Percentiles rank a stretch among this genome's conserved stretches.
These are phyloP conservation scores for Oeneis ivallda DNA, from an alignment of 2,888 invertebrate genomes.

Conservation along the genomic window DNA sequence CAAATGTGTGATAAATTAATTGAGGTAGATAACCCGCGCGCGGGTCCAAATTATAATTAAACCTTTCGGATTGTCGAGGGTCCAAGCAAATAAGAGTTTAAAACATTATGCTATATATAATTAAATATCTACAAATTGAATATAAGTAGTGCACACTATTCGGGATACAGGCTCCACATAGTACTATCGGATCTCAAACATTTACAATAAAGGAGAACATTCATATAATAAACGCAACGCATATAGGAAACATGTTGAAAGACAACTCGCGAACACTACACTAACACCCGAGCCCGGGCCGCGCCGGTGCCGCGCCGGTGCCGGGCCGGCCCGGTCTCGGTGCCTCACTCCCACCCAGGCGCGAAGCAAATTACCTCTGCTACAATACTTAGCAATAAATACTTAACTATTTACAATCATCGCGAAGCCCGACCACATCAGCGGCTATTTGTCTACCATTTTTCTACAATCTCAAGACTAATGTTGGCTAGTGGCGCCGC, in stretches of 20 bases:
- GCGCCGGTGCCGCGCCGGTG: constrained; percentile 20
- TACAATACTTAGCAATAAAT: constrained; percentile 71
- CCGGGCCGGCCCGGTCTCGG: constrained; percentile 10
- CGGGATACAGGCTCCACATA: constrained; percentile 64
- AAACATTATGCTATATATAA: constrained; percentile 81
- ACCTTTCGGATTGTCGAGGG: constrained; percentile 65
- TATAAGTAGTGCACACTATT: constrained; percentile 76
- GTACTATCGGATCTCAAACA: constrained; percentile 69
- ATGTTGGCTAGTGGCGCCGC: constrained; percentile 29
- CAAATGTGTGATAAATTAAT: constrained; percentile 81
- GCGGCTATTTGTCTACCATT: constrained; percentile 43
- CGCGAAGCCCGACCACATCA: constrained; percentile 42
- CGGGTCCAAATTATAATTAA: constrained; percentile 73
- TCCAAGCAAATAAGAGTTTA: constrained; percentile 77
- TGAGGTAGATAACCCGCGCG: constrained; percentile 79
- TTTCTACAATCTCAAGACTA: constrained; percentile 37
- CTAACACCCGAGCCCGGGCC: constrained; percentile 41
- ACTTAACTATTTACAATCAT: constrained; percentile 72
- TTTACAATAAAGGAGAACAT: constrained; percentile 80
- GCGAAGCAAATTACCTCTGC: constrained; percentile 71
- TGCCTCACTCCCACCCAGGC: constrained; percentile 50
- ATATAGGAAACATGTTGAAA: constrained; percentile 78
- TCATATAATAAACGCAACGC: constrained; percentile 77
- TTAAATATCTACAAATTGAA: constrained; percentile 82
- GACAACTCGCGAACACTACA: constrained; percentile 55